phyloP scores from a whole-genome alignment of 2,797 vertebrate species.

The Malacoraja senta region DNA sequence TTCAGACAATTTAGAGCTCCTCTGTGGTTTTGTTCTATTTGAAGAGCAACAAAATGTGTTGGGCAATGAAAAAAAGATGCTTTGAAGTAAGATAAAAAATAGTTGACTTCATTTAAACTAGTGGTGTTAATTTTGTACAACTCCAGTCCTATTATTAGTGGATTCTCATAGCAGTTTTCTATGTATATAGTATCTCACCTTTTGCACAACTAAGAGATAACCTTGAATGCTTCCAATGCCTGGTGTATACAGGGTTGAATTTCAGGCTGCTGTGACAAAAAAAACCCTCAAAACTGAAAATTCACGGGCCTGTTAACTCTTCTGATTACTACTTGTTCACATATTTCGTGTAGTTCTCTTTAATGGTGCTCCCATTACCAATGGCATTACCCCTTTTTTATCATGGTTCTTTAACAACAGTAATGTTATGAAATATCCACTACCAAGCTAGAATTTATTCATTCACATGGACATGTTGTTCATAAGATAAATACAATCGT shows the following conservation, averaged over 20 bases:
- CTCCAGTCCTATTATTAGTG: background rate
- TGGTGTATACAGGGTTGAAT: background rate
- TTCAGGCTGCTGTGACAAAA: too few relatives aligned
- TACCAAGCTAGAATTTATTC: too few relatives aligned
- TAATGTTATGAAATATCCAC: too few relatives aligned
- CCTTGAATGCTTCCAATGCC: background rate
- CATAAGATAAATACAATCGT: too few relatives aligned
- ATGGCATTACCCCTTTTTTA: too few relatives aligned
- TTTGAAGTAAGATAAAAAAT: background rate
- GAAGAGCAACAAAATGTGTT: background rate
- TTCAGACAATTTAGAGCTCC: background rate
- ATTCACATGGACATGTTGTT: too few relatives aligned
- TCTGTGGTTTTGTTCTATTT: background rate
- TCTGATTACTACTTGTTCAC: too few relatives aligned
- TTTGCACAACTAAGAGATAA: background rate
- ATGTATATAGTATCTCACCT: background rate
- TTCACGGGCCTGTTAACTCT: background rate
- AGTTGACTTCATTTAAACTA: background rate
- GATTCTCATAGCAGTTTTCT: background rate
- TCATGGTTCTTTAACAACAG: too few relatives aligned
- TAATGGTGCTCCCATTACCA: too few relatives aligned
- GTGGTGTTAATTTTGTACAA: background rate
- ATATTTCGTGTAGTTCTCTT: too few relatives aligned
- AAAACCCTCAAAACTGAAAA: too few relatives aligned
- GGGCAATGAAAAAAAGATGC: background rate